phyloP scores from a whole-genome alignment of 1,140 invertebrate genomes.

The Brachystomella parvula region DNA sequence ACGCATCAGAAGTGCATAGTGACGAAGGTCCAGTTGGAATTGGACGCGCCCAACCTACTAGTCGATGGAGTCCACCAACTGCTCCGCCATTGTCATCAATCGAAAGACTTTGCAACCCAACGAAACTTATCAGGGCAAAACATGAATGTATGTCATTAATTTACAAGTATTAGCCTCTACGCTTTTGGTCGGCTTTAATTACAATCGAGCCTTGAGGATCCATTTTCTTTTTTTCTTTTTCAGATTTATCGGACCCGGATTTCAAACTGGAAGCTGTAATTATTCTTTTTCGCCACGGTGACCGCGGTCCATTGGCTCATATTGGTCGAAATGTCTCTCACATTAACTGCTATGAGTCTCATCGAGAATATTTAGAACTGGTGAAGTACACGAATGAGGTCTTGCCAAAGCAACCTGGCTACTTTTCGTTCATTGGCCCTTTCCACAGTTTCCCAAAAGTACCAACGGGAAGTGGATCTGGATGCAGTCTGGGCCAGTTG shows the following conservation, averaged over 20 bases:
- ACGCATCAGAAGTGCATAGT: neutral
- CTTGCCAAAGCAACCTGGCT: constrained; percentile 32
- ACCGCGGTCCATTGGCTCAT: constrained; percentile 72
- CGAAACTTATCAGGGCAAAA: constrained; percentile 23
- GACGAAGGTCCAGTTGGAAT: neutral
- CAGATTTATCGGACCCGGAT: constrained; percentile 36
- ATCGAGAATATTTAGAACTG: constrained; percentile 36
- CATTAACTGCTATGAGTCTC: constrained; percentile 60
- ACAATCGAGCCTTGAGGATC: neutral
- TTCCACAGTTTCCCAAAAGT: constrained; percentile 73
- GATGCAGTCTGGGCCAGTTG: constrained; percentile 61
- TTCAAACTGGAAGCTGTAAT: constrained; percentile 61
- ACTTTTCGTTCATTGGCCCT: constrained; percentile 57
- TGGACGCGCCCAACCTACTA: no score
- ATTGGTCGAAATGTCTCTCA: constrained; percentile 59
- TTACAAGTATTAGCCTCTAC: neutral
- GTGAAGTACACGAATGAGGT: constrained; percentile 37
- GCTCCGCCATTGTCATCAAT: constrained; percentile 20
- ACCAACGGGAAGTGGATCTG: constrained; percentile 47
- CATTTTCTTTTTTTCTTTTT: constrained; percentile 20
- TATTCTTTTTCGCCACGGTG: constrained; percentile 75
- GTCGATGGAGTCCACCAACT: no score
- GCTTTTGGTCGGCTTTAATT: neutral
- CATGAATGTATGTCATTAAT: constrained; percentile 30
- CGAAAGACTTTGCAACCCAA: constrained; percentile 29